Base-by-base conservation (phyloP, 2,113 vertebrate species). In the Oncorhynchus mykiss region DNA sequence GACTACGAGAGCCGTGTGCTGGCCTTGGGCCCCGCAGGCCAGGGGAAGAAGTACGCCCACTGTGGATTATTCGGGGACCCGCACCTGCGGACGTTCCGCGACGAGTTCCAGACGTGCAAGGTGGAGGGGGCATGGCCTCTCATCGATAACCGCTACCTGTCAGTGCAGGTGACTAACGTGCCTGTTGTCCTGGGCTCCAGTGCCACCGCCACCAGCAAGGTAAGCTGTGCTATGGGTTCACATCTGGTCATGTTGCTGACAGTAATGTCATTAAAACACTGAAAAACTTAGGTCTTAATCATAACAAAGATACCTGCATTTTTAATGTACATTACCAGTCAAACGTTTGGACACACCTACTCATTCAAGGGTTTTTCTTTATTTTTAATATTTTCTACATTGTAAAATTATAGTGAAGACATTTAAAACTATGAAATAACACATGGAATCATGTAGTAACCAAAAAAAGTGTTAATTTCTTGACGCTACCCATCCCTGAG, bases 41-140 rank as follows among this genome's bases (percentile, higher is more conserved):
- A 87, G 75, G 93, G 88, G 76, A 90, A 92, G 82, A 94, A 92
- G 81, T 95, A 94, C 14, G 94, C 92, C 66, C 94, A 95, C 86
- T 95, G 94, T 85, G 94, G 94, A 90, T 90, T 95, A 88, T 95
- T 95, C 3, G 94, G 94, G 48, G 94, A 95, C 86, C 94, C 94
- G 0, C 94, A 95, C 80, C 87, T 95, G 79, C 86, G 94, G 83
- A 95, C 94, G 8, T 95, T 95, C 83, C 88, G 93, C 20, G 92
- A 95, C 5, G 94, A 95, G 86, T 95, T 95, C 88, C 94, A 95
- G 90, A 95, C 94, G 20, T 95, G 94, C 81, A 93, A 94, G 78
- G 94, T 95, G 64, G 94, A 95, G 67, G 94, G 94, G 67, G 94
- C 94, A 48, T 95, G 94, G 94, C 94, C 94, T 14, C 90, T 95